Evolutionary conservation across 2,797 vertebrate species (phyloP).

Genomic region (Hirundo rustica): DNA sequence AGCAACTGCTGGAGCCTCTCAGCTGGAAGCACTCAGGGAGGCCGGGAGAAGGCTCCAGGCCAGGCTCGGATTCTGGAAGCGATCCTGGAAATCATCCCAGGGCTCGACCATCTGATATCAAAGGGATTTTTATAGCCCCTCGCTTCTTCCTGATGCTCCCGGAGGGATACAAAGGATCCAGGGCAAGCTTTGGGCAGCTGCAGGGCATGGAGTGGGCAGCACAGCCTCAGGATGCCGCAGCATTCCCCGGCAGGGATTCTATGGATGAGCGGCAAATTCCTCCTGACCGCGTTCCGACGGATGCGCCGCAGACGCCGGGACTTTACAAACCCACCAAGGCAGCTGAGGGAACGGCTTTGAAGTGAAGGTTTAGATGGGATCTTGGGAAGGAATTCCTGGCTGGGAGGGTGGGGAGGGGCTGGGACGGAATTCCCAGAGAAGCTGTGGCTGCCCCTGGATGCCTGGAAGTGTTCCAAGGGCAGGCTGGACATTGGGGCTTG

Average conservation of each 20-base stretch:
- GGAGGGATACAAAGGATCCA: background rate
- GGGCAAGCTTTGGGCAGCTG: background rate
- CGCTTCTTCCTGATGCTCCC: background rate
- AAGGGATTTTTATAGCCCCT: slow-evolving; percentile 26
- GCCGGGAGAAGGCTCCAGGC: slow-evolving; percentile 2
- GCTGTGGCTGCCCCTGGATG: background rate
- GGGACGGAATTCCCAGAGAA: background rate
- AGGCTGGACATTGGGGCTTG: fast-evolving
- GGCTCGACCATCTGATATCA: slow-evolving; percentile 45
- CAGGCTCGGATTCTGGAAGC: slow-evolving; percentile 28
- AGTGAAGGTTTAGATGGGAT: background rate
- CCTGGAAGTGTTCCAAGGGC: background rate
- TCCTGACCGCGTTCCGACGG: fast-evolving
- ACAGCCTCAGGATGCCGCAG: background rate
- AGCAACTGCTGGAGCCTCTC: slow-evolving; percentile 20
- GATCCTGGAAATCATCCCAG: background rate
- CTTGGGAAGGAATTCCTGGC: background rate
- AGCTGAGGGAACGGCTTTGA: background rate
- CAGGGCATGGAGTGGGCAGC: background rate
- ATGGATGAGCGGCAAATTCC: fast-evolving
- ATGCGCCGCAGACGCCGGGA: fast-evolving
- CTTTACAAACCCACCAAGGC: background rate
- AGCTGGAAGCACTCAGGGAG: slow-evolving; percentile 49
- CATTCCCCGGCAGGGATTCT: background rate
- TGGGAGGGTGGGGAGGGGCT: fast-evolving